A percentile compares a stretch with the other conserved stretches of the same genome.
These are phyloP conservation scores for Brassicogethes aeneus DNA, from an alignment of 2,888 invertebrate species.

Conservation along the genomic window DNA sequence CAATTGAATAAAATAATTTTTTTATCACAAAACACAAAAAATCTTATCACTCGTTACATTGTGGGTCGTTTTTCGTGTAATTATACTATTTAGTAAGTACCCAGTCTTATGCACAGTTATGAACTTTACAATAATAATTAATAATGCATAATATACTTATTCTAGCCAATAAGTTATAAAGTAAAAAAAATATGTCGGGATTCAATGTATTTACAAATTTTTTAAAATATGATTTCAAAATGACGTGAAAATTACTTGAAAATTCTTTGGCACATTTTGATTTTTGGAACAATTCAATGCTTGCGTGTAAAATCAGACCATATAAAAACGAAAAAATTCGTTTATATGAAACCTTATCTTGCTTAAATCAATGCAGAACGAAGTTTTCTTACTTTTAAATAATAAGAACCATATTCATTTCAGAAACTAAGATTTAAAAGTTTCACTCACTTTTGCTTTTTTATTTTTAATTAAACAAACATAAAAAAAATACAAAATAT, in stretches of 20 bases:
- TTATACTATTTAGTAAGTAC: slow-evolving; percentile 19
- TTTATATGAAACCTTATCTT: too few relatives aligned
- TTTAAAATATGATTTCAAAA: neutral
- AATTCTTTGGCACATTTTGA: neutral
- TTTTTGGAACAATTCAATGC: neutral
- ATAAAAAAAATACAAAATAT: too few relatives aligned
- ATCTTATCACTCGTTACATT: slow-evolving; percentile 20
- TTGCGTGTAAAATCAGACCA: too few relatives aligned
- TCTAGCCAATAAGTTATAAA: slow-evolving; percentile 12
- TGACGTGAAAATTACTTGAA: slow-evolving; percentile 1
- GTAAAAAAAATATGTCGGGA: slow-evolving; percentile 5
- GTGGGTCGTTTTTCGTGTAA: neutral
- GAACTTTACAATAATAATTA: slow-evolving; percentile 4
- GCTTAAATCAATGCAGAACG: too few relatives aligned
- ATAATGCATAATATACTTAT: slow-evolving; percentile 5
- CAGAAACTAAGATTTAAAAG: too few relatives aligned
- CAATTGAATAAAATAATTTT: slow-evolving; percentile 10
- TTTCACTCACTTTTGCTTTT: too few relatives aligned
- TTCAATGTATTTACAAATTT: slow-evolving; percentile 4
- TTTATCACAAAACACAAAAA: slow-evolving; percentile 12
- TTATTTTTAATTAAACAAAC: too few relatives aligned
- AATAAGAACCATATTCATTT: too few relatives aligned
- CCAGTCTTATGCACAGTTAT: slow-evolving; percentile 20
- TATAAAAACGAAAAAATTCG: too few relatives aligned
- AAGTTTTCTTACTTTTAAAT: too few relatives aligned